A percentile compares a stretch with the other conserved stretches of the same genome.
Conservation (phyloP, 37 sponge, comb jelly and placozoan species). For the Eunapius fragilis region DNA sequence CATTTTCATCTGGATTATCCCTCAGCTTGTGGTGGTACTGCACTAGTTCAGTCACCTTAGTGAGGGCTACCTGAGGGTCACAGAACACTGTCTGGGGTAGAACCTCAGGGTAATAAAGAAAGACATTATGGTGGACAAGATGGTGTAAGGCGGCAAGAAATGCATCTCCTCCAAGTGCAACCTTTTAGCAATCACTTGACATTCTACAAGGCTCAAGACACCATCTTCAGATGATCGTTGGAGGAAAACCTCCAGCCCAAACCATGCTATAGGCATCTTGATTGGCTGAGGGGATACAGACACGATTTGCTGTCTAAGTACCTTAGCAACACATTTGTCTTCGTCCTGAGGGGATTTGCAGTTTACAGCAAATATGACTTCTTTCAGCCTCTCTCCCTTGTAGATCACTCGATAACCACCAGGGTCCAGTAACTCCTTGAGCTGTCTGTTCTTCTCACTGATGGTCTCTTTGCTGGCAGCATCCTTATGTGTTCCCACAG, state of each 20-base stretch:
- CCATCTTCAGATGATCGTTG: not conserved
- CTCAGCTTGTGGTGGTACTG: not conserved
- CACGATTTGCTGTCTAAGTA: not conserved
- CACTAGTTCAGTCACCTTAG: constrained; percentile 21
- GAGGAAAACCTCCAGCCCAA: not conserved
- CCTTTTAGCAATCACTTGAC: not conserved
- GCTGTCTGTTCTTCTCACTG: not conserved
- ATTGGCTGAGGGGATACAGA: not conserved
- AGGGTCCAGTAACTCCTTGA: not conserved
- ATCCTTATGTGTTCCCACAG: constrained; percentile 6
- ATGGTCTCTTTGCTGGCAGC: not conserved
- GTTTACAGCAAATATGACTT: not conserved
- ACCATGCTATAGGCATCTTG: constrained; percentile 15
- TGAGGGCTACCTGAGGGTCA: constrained; percentile 1
- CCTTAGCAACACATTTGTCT: not conserved
- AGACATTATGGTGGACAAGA: constrained; percentile 1
- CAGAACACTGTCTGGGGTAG: constrained; percentile 14
- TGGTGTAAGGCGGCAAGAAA: not conserved
- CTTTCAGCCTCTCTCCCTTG: not conserved
- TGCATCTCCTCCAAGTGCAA: not conserved
- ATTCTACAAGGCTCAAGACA: constrained; percentile 4
- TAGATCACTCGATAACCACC: not conserved
- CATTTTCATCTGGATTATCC: not conserved
- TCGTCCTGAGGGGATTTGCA: not conserved
- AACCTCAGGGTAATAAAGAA: not conserved